Evolutionary conservation across 2,113 vertebrate species (phyloP).

Genomic region (Lamprotornis superbus): DNA sequence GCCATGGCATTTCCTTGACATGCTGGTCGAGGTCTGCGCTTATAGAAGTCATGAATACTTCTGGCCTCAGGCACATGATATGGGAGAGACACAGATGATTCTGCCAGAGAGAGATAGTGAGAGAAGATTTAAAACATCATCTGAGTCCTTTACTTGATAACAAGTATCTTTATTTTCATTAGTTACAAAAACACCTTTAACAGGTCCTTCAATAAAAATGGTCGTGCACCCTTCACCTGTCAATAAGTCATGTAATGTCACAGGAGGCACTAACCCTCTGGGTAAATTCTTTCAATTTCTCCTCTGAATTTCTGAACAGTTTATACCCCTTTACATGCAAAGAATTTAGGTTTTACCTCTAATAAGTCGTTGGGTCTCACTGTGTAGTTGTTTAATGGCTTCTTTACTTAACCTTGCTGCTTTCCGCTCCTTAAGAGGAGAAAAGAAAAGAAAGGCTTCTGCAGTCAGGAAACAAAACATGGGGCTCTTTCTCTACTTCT

Average conservation of each 20-base stretch:
- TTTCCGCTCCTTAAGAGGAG: conserved; percentile 85
- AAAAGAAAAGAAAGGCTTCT: conserved; percentile 36
- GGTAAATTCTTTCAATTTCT: neutral
- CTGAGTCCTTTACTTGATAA: neutral
- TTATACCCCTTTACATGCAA: neutral
- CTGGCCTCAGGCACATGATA: conserved; percentile 93
- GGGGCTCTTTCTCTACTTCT: neutral
- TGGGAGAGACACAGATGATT: conserved; percentile 85
- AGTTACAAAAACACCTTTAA: neutral
- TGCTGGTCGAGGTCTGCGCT: conserved; percentile 76
- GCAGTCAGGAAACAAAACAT: neutral
- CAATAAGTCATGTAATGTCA: neutral
- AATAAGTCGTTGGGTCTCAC: conserved; percentile 91
- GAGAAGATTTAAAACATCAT: neutral
- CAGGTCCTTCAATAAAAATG: neutral
- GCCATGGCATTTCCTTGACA: conserved; percentile 86
- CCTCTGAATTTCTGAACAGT: neutral
- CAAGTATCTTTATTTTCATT: neutral
- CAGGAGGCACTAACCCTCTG: neutral
- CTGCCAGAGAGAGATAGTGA: conserved; percentile 63
- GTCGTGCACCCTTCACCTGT: neutral
- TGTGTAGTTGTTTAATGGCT: conserved; percentile 91
- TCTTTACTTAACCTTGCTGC: conserved; percentile 91
- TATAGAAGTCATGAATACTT: conserved; percentile 90
- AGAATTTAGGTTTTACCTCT: conserved; percentile 79